A percentile compares a stretch with the other conserved stretches of the same genome.
phyloP scores from a whole-genome alignment of 1,140 invertebrate species.

The Bombus superbus region DNA sequence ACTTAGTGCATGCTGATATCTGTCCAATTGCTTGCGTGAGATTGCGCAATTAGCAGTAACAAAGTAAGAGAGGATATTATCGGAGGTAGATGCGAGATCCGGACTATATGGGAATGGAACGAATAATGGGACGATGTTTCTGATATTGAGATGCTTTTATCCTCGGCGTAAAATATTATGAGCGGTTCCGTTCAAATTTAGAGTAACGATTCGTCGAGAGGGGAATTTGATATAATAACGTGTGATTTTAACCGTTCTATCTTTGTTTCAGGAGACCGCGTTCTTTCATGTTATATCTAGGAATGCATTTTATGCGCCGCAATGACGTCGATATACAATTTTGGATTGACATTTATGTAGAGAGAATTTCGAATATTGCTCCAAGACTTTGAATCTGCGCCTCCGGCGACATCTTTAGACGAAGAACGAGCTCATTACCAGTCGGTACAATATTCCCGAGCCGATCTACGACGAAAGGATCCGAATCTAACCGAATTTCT shows the following conservation, averaged over 20 bases:
- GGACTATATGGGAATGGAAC: background rate
- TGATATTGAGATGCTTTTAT: background rate
- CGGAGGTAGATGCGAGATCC: slow-evolving; percentile 1
- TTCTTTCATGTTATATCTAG: slow-evolving; percentile 15
- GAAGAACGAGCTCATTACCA: background rate
- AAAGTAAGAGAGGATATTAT: slow-evolving; percentile 43
- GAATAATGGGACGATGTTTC: background rate
- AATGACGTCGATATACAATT: slow-evolving; percentile 54
- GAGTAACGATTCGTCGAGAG: background rate
- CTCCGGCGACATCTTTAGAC: slow-evolving; percentile 48
- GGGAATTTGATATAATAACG: background rate
- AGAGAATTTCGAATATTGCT: slow-evolving; percentile 29
- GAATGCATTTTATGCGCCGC: slow-evolving; percentile 19
- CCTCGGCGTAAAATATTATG: background rate
- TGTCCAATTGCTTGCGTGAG: slow-evolving; percentile 62
- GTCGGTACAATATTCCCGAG: slow-evolving; percentile 39
- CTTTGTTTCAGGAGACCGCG: slow-evolving; percentile 8
- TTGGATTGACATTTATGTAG: slow-evolving; percentile 49
- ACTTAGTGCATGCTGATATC: slow-evolving; percentile 30
- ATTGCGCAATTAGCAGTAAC: slow-evolving; percentile 66
- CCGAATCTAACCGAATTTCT: slow-evolving; percentile 72
- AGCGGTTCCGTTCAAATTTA: background rate
- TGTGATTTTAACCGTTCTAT: background rate
- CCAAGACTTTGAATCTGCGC: no score
- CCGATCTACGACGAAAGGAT: slow-evolving; percentile 53